These are phyloP conservation scores for Litocranius walleri DNA, from an alignment of 2,113 vertebrate genomes.

Conservation along the genomic window DNA sequence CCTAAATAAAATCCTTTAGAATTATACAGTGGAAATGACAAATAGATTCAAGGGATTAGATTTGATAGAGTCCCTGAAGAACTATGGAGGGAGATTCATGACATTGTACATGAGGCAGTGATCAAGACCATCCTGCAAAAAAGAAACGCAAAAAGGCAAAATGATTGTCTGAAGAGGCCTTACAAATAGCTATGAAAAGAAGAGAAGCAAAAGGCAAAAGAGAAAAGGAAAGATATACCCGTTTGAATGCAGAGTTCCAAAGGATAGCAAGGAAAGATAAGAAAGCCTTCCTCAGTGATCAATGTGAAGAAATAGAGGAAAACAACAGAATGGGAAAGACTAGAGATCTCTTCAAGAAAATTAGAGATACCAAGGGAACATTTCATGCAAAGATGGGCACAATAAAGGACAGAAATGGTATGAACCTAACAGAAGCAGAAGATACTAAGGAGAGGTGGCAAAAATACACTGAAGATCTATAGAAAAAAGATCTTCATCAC, in stretches of 20 bases:
- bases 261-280: background rate
- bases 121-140: background rate
- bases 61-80: background rate
- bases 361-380: background rate
- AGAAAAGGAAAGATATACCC: background rate
- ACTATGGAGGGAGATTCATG: background rate
- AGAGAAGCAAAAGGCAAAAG: background rate
- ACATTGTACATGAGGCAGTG: background rate
- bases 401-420: background rate
- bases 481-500: background rate
- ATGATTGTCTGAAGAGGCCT: background rate
- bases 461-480: background rate
- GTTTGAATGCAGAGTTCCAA: background rate
- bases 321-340: background rate
- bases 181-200: background rate
- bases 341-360: background rate
- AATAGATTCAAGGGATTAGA: background rate
- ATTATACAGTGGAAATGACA: background rate
- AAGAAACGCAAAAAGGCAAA: background rate
- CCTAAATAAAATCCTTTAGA: background rate
- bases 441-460: background rate
- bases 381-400: background rate
- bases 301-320: background rate
- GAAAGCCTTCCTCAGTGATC: background rate
- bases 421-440: background rate